Percentiles rank a stretch among this genome's conserved stretches.
Conservation (phyloP, 2,888 invertebrate species). For the Cotesia congregata region DNA sequence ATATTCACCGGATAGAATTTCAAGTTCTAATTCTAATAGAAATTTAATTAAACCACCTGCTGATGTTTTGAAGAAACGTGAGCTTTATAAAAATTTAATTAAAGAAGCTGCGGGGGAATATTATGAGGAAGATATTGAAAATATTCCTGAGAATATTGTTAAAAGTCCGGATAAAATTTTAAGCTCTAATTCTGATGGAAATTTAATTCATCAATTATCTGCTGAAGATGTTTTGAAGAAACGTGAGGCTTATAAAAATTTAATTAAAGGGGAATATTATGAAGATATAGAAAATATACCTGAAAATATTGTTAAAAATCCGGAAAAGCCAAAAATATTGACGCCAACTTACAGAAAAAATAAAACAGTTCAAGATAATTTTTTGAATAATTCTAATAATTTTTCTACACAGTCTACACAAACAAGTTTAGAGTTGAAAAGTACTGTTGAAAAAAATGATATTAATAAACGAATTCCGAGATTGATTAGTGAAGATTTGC, state of each 20-base stretch:
- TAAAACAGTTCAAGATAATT: neutral
- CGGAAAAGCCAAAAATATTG: neutral
- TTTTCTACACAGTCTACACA: neutral
- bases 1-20: neutral
- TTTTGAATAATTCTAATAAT: neutral
- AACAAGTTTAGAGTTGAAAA: neutral
- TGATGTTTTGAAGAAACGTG: conserved; percentile 57
- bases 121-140: neutral
- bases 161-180: neutral
- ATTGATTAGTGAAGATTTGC: conserved; percentile 19
- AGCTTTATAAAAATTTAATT: conserved; percentile 60
- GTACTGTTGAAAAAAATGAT: neutral
- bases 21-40: neutral
- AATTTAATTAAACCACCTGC: neutral
- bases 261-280: conserved; percentile 52
- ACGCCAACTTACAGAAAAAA: neutral
- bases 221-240: conserved; percentile 56
- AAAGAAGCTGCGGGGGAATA: conserved; percentile 61
- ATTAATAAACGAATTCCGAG: neutral
- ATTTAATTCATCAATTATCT: neutral
- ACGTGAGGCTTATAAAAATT: conserved; percentile 59
- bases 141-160: neutral
- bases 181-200: neutral
- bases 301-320: neutral
- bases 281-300: neutral